Evolutionary conservation across 2,888 invertebrate species (phyloP), one percentile per base, ranked within the genome.

Genomic region (Choristoneura rosaceana): DNA sequence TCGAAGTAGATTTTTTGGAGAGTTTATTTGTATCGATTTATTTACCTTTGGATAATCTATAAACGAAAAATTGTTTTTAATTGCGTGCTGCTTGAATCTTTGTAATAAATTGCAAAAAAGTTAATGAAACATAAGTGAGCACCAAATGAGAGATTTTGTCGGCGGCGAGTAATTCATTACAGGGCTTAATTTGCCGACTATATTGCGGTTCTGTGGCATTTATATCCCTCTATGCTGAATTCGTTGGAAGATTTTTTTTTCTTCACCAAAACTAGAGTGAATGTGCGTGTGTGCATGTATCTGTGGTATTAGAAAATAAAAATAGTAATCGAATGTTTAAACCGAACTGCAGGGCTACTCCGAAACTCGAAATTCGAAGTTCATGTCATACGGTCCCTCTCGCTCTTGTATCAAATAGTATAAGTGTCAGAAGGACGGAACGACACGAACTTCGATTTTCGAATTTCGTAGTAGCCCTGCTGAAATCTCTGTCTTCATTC

Each of bases 161-260:
- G 25, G 58, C 34, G 61, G 55, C 14, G 59, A 50, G 62, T 68
- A 59, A 63, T 68, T 67, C 58, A 73, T 68, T 34, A 68, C 62
- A 14, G 33, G 55, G 25, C 38, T 71, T 71, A 71, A 73, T 73
- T 68, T 17, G 15, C 17, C 15, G 68, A 59, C 50, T 62, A 64
- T 64, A 68, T 68, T 63, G 63, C 55, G 67, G 62, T 41, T 33
- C 33, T 59, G 25, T n/a, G 33, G 47, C 68, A 59, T 68, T 63
- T 64, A 59, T 63, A 68, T 50, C 41, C 63, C 52, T 61, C 50
- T 33, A 41, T 43, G 41, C 41, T 34, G 7, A 45, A 9, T 33
- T 43, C 67, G 25, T 47, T 58, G 52, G 14, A 41, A 14, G n/a
- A 45, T 33, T 4, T 25, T 45, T 62, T 62, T 33, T 25, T n/a